Evolutionary conservation across 2,797 vertebrate genomes (phyloP).

Genomic region (Bradypodion ventrale): DNA sequence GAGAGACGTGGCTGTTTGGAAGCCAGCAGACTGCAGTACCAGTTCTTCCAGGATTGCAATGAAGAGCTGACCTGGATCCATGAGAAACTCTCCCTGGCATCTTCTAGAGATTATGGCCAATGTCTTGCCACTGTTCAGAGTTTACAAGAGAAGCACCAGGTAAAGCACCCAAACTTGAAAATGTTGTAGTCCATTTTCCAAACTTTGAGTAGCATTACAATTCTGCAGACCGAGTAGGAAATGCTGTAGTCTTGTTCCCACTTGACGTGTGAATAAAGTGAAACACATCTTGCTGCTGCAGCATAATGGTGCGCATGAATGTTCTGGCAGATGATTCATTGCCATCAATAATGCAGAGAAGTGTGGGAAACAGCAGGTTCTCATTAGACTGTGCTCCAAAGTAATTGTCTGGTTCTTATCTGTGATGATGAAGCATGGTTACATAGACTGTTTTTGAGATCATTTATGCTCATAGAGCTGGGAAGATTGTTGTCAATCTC

Average conservation of each 20-base stretch:
- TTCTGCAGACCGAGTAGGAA: not conserved
- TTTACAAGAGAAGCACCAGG: constrained; percentile 87
- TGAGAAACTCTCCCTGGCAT: constrained; percentile 77
- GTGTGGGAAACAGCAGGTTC: constrained; percentile 96
- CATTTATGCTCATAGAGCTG: constrained; percentile 96
- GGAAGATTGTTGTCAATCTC: constrained; percentile 98
- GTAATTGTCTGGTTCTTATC: constrained; percentile 96
- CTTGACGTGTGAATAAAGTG: too few species aligned
- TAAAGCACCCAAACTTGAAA: constrained; percentile 46
- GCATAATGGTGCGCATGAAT: constrained; percentile 99
- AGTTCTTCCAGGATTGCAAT: constrained; percentile 84
- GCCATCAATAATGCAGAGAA: constrained; percentile 99
- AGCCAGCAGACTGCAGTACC: constrained; percentile 80
- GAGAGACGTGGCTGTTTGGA: constrained; percentile 79
- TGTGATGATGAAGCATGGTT: constrained; percentile 99
- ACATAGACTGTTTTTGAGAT: constrained; percentile 99
- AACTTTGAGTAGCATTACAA: not conserved
- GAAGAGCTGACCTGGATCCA: constrained; percentile 85
- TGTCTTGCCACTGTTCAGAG: constrained; percentile 75
- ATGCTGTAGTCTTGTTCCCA: too few species aligned
- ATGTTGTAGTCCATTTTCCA: too few species aligned
- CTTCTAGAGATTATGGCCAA: constrained; percentile 77
- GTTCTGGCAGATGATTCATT: constrained; percentile 98
- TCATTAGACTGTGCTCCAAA: constrained; percentile 97
- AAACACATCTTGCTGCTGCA: too few species aligned